Evolutionary conservation across 2,888 invertebrate species (phyloP).

Genomic region (Tiliacea citrago): DNA sequence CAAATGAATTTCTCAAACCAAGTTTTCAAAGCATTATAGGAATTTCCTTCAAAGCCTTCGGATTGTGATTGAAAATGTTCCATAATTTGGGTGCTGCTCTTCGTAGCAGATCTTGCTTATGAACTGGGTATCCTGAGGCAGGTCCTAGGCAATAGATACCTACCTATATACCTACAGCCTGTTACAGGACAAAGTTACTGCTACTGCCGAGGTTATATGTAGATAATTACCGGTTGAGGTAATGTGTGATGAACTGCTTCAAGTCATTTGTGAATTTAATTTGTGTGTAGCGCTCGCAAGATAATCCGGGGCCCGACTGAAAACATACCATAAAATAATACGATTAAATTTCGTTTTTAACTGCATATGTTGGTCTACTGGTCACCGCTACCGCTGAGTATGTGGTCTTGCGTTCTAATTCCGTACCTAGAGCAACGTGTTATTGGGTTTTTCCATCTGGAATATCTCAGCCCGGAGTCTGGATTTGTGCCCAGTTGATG

Average conservation of each 20-base stretch:
- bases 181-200: background rate
- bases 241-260: conserved; percentile 79
- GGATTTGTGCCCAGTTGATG: no score
- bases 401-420: no score
- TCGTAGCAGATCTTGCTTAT: background rate
- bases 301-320: conserved; percentile 78
- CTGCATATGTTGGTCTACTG: background rate
- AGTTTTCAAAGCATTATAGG: background rate
- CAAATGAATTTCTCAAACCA: no score
- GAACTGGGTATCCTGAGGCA: background rate
- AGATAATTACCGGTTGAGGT: conserved; percentile 81
- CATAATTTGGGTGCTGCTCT: no score
- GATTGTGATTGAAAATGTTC: no score
- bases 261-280: conserved; percentile 79
- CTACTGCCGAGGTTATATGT: no score
- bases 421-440: no score
- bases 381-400: background rate
- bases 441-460: no score
- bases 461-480: no score
- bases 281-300: conserved; percentile 80
- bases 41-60: background rate
- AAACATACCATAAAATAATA: conserved; percentile 42
- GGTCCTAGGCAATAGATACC: background rate
- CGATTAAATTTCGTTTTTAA: background rate
- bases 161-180: background rate